A percentile compares a stretch with the other conserved stretches of the same genome.
phyloP scores from a whole-genome alignment of 1,140 invertebrate species.

The Polyergus mexicanus region DNA sequence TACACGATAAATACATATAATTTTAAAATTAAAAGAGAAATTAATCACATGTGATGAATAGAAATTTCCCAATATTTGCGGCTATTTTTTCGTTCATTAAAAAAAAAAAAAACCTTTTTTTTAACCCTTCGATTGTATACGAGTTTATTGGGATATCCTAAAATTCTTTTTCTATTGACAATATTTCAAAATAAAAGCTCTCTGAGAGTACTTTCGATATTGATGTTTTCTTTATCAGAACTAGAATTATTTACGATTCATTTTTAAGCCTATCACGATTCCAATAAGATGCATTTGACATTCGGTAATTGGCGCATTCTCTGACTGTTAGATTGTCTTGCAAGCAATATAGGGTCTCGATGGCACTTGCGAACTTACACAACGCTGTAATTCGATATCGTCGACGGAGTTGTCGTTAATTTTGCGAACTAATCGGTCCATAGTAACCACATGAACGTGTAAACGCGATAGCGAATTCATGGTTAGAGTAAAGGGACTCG shows the following conservation, averaged over 20 bases:
- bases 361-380: slow-evolving; percentile 52
- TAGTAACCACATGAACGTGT: slow-evolving; percentile 38
- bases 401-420: slow-evolving; percentile 42
- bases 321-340: slow-evolving; percentile 35
- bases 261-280: background rate
- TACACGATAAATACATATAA: background rate
- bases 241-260: background rate
- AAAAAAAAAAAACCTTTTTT: background rate
- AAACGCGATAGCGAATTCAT: slow-evolving; percentile 31
- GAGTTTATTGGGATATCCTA: too few relatives aligned
- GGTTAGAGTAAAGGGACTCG: slow-evolving; percentile 2
- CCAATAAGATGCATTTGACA: slow-evolving; percentile 19
- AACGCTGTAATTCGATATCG: slow-evolving; percentile 37
- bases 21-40: slow-evolving; percentile 7
- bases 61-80: background rate
- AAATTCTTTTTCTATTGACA: too few relatives aligned
- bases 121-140: background rate
- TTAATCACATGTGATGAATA: background rate
- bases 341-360: slow-evolving; percentile 36
- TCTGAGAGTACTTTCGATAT: background rate
- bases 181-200: too few relatives aligned
- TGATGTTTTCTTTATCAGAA: background rate
- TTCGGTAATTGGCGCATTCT: slow-evolving; percentile 42
- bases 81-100: background rate
- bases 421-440: slow-evolving; percentile 52